These are phyloP conservation scores for Temnopleurus reevesii DNA, from an alignment of 53 echinoderm and acorn worm species.

Conservation along the genomic window DNA sequence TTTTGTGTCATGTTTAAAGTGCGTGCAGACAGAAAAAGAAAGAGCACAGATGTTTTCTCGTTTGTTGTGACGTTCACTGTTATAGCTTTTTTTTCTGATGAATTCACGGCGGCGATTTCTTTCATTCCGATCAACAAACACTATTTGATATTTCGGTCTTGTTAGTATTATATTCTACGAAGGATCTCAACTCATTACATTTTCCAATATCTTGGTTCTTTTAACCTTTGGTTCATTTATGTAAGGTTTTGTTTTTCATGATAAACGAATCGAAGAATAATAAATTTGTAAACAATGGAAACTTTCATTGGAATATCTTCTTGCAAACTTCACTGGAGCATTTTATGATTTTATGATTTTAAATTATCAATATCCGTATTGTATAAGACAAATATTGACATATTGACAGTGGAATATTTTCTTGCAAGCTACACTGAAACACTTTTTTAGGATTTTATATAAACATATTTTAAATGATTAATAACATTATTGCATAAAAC, in stretches of 20 bases:
- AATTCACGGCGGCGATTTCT: background rate
- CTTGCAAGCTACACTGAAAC: no score
- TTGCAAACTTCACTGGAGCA: no score
- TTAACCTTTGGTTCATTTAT: slow-evolving; percentile 5
- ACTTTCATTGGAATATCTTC: background rate
- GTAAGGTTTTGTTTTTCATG: background rate
- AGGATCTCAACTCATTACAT: background rate
- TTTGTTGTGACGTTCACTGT: background rate
- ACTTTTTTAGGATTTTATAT: no score
- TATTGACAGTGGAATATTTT: no score
- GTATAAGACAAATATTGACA: no score
- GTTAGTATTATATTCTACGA: background rate
- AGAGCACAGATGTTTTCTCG: background rate
- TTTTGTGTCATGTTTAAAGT: no score
- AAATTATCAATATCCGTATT: no score
- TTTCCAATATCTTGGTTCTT: background rate
- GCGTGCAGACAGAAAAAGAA: no score
- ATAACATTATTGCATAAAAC: no score
- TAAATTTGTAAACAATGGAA: background rate
- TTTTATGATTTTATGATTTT: no score
- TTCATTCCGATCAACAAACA: background rate
- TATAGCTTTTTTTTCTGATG: background rate
- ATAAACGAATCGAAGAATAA: background rate
- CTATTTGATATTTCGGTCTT: background rate
- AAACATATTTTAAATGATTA: no score